Evolutionary conservation across 2,113 vertebrate genomes (phyloP).

Genomic region (Pycnonotus jocosus): DNA sequence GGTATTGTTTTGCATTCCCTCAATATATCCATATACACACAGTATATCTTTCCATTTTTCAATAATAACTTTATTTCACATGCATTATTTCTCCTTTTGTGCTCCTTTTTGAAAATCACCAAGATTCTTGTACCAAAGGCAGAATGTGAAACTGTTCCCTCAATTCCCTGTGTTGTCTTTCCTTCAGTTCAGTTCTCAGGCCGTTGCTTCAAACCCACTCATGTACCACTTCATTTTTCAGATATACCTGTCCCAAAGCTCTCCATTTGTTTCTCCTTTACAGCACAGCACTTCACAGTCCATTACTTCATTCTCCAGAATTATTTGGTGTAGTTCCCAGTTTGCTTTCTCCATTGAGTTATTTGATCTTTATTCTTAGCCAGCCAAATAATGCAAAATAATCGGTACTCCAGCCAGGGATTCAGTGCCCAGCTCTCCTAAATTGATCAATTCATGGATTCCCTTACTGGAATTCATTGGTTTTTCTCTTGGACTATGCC

Average conservation of each 20-base stretch:
- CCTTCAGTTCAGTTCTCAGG: neutral
- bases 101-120: neutral
- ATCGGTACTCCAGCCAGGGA: neutral
- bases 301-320: neutral
- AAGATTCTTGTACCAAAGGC: neutral
- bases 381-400: conserved; percentile 35
- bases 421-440: neutral
- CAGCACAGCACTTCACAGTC: neutral
- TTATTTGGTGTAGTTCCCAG: conserved; percentile 13
- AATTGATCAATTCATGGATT: conserved; percentile 2
- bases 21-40: neutral
- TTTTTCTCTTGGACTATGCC: neutral
- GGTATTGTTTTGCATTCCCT: neutral
- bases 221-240: neutral
- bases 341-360: neutral
- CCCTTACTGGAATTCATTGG: neutral
- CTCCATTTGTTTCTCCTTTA: neutral
- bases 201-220: neutral
- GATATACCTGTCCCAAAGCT: neutral
- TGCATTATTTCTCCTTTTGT: neutral
- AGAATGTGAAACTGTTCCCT: neutral
- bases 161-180: neutral
- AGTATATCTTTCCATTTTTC: neutral
- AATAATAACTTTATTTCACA: neutral
- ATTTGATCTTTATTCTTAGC: conserved; percentile 15